Evolutionary conservation across 2,888 invertebrate species (phyloP).

Genomic region (Lasioglossum oenotherae): DNA sequence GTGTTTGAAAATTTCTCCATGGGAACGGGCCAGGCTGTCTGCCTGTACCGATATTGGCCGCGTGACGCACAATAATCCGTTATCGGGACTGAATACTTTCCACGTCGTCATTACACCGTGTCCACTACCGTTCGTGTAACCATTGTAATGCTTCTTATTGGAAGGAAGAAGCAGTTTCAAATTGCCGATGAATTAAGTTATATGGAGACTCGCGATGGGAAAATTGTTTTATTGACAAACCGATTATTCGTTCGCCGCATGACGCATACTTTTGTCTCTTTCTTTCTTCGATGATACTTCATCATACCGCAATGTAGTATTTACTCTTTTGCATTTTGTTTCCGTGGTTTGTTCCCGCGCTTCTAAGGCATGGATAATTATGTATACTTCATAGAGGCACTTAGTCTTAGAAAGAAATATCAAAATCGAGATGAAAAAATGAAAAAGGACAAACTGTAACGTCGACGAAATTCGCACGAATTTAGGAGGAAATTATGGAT

Average conservation of each 20-base stretch:
- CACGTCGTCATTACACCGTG: neutral
- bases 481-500: neutral
- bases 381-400: neutral
- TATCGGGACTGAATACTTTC: neutral
- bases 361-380: too few species aligned
- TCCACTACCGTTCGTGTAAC: neutral
- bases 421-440: neutral
- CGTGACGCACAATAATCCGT: neutral
- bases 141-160: neutral
- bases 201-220: neutral
- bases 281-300: neutral
- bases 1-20: conserved; percentile 33
- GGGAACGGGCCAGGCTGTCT: neutral
- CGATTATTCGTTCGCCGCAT: conserved; percentile 11
- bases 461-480: too few species aligned
- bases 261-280: neutral
- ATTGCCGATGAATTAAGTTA: neutral
- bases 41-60: conserved; percentile 15
- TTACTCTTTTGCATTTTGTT: neutral
- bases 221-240: conserved; percentile 32
- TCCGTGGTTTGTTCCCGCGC: too few species aligned
- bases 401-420: neutral
- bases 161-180: neutral
- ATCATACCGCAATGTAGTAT: neutral
- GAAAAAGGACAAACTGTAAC: neutral